A percentile compares a stretch with the other conserved stretches of the same genome.
phyloP scores from a whole-genome alignment of 53 echinoderm and acorn worm species.

The Patiria pectinifera region DNA sequence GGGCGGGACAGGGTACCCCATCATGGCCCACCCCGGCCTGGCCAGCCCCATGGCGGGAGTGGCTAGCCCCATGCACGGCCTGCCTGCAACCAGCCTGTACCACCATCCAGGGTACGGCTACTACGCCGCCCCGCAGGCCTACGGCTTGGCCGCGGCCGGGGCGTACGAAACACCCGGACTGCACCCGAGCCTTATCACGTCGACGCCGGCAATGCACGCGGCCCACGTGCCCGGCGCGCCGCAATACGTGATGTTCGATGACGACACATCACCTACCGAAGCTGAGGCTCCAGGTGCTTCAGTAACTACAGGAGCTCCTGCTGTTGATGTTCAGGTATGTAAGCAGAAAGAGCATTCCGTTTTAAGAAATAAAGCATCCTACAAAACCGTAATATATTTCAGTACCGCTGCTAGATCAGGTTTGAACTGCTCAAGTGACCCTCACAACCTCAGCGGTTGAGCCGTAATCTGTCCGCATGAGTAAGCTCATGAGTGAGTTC shows the following conservation, averaged over 20 bases:
- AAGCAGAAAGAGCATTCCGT: not conserved
- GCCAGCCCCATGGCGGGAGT: constrained; percentile 18
- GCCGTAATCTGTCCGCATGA: no score
- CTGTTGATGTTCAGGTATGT: not conserved
- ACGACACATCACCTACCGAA: constrained; percentile 24
- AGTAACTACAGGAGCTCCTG: not conserved
- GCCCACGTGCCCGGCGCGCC: not conserved
- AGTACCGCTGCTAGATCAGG: no score
- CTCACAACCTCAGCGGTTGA: no score
- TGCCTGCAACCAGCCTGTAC: constrained; percentile 8
- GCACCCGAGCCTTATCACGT: constrained; percentile 28
- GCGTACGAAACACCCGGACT: constrained; percentile 10
- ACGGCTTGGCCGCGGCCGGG: constrained; percentile 15
- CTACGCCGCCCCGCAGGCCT: constrained; percentile 38
- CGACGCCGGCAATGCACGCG: constrained; percentile 39
- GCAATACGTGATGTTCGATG: constrained; percentile 20
- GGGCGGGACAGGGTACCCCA: not conserved
- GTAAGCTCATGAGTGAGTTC: no score
- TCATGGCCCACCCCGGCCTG: constrained; percentile 14
- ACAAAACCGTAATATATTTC: no score
- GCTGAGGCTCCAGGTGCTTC: not conserved
- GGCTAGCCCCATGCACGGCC: constrained; percentile 37
- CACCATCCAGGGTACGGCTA: constrained; percentile 34
- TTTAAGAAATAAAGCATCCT: no score
- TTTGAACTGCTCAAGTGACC: no score